phyloP scores from a whole-genome alignment of 2,113 vertebrate species.

The Hippocampus guttulatus region DNA sequence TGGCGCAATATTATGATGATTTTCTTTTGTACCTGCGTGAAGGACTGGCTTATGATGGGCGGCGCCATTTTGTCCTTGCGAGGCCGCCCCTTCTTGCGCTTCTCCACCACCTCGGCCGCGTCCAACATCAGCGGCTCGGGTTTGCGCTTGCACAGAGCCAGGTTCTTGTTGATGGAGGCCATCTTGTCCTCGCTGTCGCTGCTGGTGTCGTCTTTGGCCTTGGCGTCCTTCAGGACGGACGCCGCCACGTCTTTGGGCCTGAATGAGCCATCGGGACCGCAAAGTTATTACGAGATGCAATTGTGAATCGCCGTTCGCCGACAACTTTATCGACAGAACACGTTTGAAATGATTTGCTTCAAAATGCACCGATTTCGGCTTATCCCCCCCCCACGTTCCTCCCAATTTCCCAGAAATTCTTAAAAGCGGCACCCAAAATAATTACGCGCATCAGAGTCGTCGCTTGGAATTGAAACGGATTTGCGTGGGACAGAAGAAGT shows the following conservation, averaged over 20 bases:
- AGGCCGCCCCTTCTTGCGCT: conserved; percentile 93
- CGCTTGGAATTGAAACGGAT: too few relatives aligned
- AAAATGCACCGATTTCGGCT: not conserved
- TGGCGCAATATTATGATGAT: not conserved
- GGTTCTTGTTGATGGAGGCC: conserved; percentile 78
- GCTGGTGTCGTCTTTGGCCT: conserved; percentile 87
- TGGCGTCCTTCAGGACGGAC: conserved; percentile 76
- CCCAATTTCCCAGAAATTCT: too few relatives aligned
- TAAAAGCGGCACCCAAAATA: too few relatives aligned
- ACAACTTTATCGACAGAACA: not conserved
- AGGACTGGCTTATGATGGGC: conserved; percentile 67
- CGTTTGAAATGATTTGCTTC: not conserved
- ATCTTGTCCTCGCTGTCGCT: conserved; percentile 95
- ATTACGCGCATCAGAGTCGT: too few relatives aligned
- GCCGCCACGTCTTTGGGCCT: conserved; percentile 79
- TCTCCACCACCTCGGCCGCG: conserved; percentile 83
- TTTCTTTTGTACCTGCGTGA: conserved; percentile 76
- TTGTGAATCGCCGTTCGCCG: not conserved
- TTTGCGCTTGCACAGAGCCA: conserved; percentile 83
- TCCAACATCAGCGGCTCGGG: conserved; percentile 76
- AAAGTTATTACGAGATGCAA: not conserved
- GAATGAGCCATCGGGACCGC: not conserved
- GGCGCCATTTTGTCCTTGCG: conserved; percentile 88
- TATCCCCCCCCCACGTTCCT: too few relatives aligned
- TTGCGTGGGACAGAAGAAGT: too few relatives aligned